Conservation (phyloP, 2,113 vertebrate species). For the Papio anubis region DNA sequence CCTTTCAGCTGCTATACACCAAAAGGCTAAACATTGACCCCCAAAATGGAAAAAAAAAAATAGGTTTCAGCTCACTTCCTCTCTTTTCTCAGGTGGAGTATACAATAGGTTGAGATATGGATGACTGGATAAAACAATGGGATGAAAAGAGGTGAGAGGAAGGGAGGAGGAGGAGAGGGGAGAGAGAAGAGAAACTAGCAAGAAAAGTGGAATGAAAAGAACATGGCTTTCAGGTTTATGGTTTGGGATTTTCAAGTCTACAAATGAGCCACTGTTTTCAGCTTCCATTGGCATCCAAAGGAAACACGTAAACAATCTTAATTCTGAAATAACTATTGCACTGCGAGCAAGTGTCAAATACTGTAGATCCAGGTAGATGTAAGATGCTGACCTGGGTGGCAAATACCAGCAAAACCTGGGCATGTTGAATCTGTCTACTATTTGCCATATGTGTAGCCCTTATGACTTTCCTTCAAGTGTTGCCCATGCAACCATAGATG, state of each 20-base stretch:
- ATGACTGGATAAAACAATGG: neutral
- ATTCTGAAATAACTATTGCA: neutral
- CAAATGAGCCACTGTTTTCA: neutral
- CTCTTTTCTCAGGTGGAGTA: neutral
- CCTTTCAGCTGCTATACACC: neutral
- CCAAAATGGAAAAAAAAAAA: neutral
- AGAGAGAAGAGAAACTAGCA: neutral
- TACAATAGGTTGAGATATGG: no score
- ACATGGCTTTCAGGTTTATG: neutral
- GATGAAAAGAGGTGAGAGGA: neutral
- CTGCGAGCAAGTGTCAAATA: neutral
- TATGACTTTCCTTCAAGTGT: neutral
- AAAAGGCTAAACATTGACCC: neutral
- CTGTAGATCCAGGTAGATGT: neutral
- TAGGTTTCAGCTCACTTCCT: neutral
- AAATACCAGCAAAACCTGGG: neutral
- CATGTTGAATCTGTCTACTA: neutral
- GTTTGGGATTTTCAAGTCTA: neutral
- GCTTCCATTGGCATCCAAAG: neutral
- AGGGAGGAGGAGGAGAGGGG: neutral
- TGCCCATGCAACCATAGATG: neutral
- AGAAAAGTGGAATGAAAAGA: neutral
- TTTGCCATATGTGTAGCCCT: neutral
- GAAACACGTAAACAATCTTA: neutral
- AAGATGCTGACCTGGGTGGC: neutral